These are phyloP conservation scores for Phoenicopterus ruber DNA, from an alignment of 2,113 vertebrate genomes.

Conservation along the genomic window DNA sequence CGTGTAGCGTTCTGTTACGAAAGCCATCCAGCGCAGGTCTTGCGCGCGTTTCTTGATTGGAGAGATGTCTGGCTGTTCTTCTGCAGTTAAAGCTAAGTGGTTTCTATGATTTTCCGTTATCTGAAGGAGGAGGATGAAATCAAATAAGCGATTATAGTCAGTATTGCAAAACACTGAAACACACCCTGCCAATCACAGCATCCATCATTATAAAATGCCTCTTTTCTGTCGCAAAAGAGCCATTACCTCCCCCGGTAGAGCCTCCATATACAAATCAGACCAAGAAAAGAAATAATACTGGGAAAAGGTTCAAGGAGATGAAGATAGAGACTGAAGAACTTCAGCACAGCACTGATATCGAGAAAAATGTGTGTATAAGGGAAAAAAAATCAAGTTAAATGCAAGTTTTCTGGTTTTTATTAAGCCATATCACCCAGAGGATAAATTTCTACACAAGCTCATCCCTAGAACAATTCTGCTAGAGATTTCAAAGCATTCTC, in stretches of 20 bases:
- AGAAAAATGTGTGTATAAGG: not conserved
- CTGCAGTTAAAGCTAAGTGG: slow-evolving; percentile 1
- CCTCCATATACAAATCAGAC: not conserved
- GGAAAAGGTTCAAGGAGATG: not conserved
- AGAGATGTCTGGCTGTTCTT: not conserved
- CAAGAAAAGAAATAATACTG: not conserved
- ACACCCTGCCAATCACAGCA: not conserved
- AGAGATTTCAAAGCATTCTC: not conserved
- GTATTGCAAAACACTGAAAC: not conserved
- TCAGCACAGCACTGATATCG: not conserved
- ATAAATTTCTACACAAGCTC: not conserved
- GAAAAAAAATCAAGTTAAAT: not conserved
- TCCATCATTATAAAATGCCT: not conserved
- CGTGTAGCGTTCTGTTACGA: not conserved
- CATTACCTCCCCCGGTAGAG: not conserved
- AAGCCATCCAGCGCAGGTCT: not conserved
- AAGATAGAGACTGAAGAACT: not conserved
- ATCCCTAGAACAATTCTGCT: not conserved
- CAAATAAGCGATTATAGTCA: not conserved
- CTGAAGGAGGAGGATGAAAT: slow-evolving; percentile 29
- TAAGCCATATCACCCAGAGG: not conserved
- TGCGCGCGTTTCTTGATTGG: not conserved
- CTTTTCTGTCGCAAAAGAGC: not conserved
- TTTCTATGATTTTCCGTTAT: slow-evolving; percentile 15
- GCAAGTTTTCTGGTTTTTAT: not conserved